Conservation (phyloP, 2,113 vertebrate genomes). For the Hippocampus guttulatus region DNA sequence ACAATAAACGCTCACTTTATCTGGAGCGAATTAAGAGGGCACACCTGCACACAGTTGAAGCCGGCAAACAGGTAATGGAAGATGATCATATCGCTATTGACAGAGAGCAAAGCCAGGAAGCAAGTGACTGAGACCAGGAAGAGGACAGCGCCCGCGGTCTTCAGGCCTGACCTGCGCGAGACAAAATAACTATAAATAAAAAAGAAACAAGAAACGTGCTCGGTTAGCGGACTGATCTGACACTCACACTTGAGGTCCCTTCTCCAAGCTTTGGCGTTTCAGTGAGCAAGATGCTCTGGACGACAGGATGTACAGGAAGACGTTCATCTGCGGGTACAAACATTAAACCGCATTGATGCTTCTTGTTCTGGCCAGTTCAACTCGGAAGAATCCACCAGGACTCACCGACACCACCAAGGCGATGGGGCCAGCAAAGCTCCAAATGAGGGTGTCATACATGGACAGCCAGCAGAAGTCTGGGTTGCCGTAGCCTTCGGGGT, state of each 20-base stretch:
- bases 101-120: slow-evolving; percentile 84
- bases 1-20: background rate
- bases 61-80: slow-evolving; percentile 91
- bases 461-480: slow-evolving; percentile 95
- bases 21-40: background rate
- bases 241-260: slow-evolving; percentile 81
- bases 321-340: slow-evolving; percentile 76
- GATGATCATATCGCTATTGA: slow-evolving; percentile 89
- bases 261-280: slow-evolving; percentile 80
- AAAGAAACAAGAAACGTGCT: background rate
- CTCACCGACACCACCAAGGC: slow-evolving; percentile 81
- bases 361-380: background rate
- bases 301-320: slow-evolving; percentile 84
- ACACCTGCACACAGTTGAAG: slow-evolving; percentile 87
- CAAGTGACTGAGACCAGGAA: slow-evolving; percentile 82
- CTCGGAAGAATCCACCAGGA: slow-evolving; percentile 3
- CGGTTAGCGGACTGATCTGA: background rate
- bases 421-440: slow-evolving; percentile 89
- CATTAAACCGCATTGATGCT: background rate
- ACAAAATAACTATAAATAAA: background rate
- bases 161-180: slow-evolving; percentile 76
- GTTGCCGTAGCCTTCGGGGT: slow-evolving; percentile 92
- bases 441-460: slow-evolving; percentile 87
- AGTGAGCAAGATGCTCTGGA: slow-evolving; percentile 78
- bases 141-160: slow-evolving; percentile 77